Evolutionary conservation across 2,797 vertebrate genomes (phyloP).

Genomic region (Petrocephalus schoutedeni): DNA sequence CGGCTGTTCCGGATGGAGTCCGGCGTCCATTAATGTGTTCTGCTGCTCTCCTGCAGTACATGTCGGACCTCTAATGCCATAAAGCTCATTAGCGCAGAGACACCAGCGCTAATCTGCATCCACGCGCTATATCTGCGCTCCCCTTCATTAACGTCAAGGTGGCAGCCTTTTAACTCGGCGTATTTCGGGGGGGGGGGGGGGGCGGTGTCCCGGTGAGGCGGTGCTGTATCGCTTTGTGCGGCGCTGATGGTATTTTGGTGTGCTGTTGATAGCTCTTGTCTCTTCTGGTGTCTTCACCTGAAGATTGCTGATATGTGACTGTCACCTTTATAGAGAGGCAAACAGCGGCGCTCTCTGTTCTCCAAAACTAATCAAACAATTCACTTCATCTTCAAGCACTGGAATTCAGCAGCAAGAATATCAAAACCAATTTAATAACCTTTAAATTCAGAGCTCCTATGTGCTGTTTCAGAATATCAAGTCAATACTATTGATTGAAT

Average conservation of each 20-base stretch:
- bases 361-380: background rate
- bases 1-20: too few species aligned
- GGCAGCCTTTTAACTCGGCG: background rate
- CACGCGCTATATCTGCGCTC: background rate
- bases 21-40: background rate
- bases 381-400: background rate
- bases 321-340: background rate
- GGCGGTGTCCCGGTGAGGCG: background rate
- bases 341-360: background rate
- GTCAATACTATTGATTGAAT: conserved; percentile 3
- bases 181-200: background rate
- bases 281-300: background rate
- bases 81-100: background rate
- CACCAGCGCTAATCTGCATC: background rate
- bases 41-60: background rate
- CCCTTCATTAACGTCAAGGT: background rate
- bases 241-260: background rate
- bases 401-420: background rate
- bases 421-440: conserved; percentile 7
- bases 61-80: background rate
- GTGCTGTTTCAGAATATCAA: conserved; percentile 6
- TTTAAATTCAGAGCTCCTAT: background rate
- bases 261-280: background rate
- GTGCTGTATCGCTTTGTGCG: background rate
- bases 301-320: conserved; percentile 7